Evolutionary conservation across 2,797 vertebrate species (phyloP).

Genomic region (Passerculus sandwichensis): DNA sequence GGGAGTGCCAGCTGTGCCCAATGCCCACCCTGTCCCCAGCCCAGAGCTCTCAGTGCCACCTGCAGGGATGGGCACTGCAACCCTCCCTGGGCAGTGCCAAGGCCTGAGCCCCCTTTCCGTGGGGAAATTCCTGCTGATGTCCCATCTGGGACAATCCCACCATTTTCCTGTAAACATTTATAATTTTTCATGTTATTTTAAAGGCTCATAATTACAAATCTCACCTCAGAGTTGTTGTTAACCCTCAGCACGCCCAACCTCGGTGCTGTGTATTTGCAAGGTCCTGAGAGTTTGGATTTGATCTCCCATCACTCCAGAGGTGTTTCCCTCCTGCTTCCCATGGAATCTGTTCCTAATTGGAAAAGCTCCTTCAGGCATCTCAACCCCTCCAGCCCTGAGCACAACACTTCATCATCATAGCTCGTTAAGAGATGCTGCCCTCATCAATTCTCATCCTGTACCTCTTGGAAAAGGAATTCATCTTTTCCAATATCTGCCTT

Average conservation of each 20-base stretch:
- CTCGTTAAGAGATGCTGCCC: background rate
- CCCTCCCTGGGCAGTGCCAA: background rate
- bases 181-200: background rate
- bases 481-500: background rate
- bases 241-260: background rate
- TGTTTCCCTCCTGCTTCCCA: background rate
- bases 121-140: background rate
- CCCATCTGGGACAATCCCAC: background rate
- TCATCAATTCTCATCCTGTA: background rate
- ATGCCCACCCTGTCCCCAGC: background rate
- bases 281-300: background rate
- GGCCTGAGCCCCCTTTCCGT: background rate
- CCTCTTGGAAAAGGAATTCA: background rate
- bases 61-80: background rate
- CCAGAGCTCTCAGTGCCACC: background rate
- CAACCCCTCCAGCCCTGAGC: background rate
- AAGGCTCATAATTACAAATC: background rate
- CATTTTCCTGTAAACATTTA: accelerated
- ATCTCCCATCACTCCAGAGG: background rate
- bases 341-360: background rate
- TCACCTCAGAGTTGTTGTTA: background rate
- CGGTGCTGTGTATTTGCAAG: background rate
- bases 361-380: background rate
- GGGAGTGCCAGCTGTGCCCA: background rate
- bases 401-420: background rate